Conservation (phyloP, 2,113 vertebrate species). For the Pseudorectes ferrugineus region DNA sequence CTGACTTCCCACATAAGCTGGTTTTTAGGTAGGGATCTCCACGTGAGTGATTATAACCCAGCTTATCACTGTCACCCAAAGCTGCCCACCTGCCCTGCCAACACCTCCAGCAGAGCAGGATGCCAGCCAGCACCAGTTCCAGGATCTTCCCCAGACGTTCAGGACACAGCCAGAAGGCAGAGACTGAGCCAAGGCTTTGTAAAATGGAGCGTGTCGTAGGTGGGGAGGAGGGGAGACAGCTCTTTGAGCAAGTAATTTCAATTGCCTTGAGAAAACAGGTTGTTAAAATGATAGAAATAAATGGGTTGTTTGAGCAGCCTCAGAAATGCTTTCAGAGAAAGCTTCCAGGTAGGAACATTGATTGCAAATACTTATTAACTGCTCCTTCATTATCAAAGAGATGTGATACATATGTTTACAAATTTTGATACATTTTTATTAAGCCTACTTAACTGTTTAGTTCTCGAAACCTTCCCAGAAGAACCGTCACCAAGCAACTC, state of each 20-base stretch:
- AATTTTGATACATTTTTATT: conserved; percentile 18
- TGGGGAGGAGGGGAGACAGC: not conserved
- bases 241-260: conserved; percentile 13
- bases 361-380: conserved; percentile 46
- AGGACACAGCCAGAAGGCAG: not conserved
- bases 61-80: not conserved
- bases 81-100: not conserved
- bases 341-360: conserved; percentile 18
- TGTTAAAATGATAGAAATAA: conserved; percentile 47
- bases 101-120: not conserved
- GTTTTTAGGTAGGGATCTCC: not conserved
- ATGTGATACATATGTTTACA: conserved; percentile 28
- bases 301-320: conserved; percentile 5
- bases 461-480: not conserved
- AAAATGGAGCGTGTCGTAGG: not conserved
- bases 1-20: not conserved
- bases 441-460: not conserved
- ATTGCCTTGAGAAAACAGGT: conserved; percentile 26
- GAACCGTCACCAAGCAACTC: not conserved
- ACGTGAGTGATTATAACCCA: not conserved
- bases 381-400: conserved; percentile 5
- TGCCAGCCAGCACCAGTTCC: not conserved
- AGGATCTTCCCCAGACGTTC: not conserved
- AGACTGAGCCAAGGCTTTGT: not conserved
- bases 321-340: conserved; percentile 7